These are phyloP conservation scores for Xenopus petersii DNA, from an alignment of 2,797 vertebrate genomes.

Conservation along the genomic window DNA sequence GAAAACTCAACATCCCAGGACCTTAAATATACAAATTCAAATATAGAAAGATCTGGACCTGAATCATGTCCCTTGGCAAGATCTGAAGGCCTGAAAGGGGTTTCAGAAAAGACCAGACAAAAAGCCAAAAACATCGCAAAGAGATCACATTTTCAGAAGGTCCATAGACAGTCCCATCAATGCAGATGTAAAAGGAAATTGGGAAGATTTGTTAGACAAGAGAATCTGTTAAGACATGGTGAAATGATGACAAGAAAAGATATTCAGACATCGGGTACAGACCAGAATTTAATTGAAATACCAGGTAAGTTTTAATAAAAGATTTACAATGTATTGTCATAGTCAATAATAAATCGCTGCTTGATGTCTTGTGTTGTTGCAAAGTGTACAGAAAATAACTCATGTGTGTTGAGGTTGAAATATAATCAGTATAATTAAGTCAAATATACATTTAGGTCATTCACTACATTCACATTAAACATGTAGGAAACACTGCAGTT, in stretches of 20 bases:
- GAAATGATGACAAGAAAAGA: too few species aligned
- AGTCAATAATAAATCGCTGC: too few species aligned
- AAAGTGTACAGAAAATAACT: too few species aligned
- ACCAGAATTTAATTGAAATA: too few species aligned
- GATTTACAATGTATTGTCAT: too few species aligned
- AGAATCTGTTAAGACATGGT: background rate
- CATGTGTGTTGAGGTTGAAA: too few species aligned
- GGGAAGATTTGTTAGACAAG: background rate
- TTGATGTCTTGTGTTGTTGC: too few species aligned
- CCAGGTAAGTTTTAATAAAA: too few species aligned
- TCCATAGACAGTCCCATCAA: background rate
- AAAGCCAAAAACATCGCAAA: background rate
- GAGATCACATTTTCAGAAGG: background rate
- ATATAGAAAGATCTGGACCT: background rate
- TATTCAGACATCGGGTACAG: background rate
- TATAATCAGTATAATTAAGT: too few species aligned
- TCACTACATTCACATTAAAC: too few species aligned
- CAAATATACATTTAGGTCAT: too few species aligned
- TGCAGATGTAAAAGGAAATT: background rate
- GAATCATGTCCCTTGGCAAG: background rate
- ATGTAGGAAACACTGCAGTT: too few species aligned
- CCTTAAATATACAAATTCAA: background rate
- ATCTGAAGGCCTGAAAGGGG: background rate
- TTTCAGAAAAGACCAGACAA: background rate
- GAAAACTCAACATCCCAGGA: background rate